Base-by-base conservation (phyloP, 2,797 vertebrate genomes). In the Hybognathus amarus region DNA sequence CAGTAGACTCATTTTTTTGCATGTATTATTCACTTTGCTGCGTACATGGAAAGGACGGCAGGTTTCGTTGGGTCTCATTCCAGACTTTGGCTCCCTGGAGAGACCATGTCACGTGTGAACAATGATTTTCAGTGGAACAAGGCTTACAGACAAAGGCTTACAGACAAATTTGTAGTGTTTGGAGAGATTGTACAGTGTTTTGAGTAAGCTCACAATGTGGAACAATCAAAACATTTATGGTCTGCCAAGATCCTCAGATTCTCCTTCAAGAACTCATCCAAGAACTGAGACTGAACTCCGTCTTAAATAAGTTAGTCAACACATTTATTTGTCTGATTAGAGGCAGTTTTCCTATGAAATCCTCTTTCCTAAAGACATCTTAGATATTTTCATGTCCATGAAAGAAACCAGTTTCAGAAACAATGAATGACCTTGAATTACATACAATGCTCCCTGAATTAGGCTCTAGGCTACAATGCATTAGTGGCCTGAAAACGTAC, bases 1-100 rank as follows among this genome's bases (percentile, higher is more conserved):
- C 90, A 84, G 88, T 93, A 92, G 93, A 92, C 92, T 87, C 73
- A 89, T 90, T 92, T 90, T 91, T 91, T 90, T 90, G 77, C 87
- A 87, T 90, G 91, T 89, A 90, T 92, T 91, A 91, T 87, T 90
- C 83, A 61, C 64, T 27, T 73, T 47, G 54, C 83, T 80, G 68
- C 7, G 8, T 82, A n/a, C 77, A 50, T 18, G 52, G 78, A 70
- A 80, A 80, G 79, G 8, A 45, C 27, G 12, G 6, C 52, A 59
- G 67, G 38, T 69, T 59, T 80, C 7, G 2, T 17, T 20, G 80
- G 64, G 66, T 73, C 61, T 75, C 68, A 69, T 12, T 78, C 42
- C 78, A 81, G 71, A 59, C 59, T 77, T 73, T 27, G 33, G 70
- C 80, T 82, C 71, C 86, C 76, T 76, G 80, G 68, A 80, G 81